Base-by-base conservation (phyloP, 1,140 invertebrate genomes). In the Ceratosolen solmsi region DNA sequence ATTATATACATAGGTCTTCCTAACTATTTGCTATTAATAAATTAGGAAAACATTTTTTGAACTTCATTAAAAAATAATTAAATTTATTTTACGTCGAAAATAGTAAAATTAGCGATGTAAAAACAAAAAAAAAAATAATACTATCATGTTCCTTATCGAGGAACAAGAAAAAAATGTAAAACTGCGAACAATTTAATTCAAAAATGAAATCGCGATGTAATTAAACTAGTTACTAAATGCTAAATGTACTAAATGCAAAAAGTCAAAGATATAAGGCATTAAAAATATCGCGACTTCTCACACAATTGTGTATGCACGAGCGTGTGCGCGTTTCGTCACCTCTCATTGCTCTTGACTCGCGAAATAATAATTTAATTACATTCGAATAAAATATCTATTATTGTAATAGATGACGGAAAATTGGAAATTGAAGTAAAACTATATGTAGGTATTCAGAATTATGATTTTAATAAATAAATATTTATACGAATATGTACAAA, bases 121-220 rank as follows among this genome's bases (percentile, higher is more conserved):
- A 79, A 78, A 51, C 38, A 46, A 36, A n/a, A n/a, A n/a, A n/a
- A n/a, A 46, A 78, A 68, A 3, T 27, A 17, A 70, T 27, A 46
- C n/a, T n/a, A 68, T 36, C 30, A 5, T 38, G 7, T 33, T n/a
- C 7, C 20, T 70, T 0, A 27, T 36, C 27, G 25, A 75, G 65
- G 68, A 54, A 41, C 33, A 58, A 72, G 81, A 15, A 36, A 83
- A 84, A 84, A 84, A 80, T 54, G 72, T 82, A 85, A 70, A 71
- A 70, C 20, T 71, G 77, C 65, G 15, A 13, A 30, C 1, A n/a
- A 22, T 49, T 30, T 2, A 58, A 27, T 72, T 72, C 0, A 72
- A 73, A 63, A 79, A 25, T 41, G 1, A 51, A 22, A 41, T 11
- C 5, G 41, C 11, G n/a, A n/a, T n/a, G n/a, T n/a, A n/a, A n/a